Base-by-base conservation (phyloP, 2,797 vertebrate species). In the Tadarida brasiliensis region DNA sequence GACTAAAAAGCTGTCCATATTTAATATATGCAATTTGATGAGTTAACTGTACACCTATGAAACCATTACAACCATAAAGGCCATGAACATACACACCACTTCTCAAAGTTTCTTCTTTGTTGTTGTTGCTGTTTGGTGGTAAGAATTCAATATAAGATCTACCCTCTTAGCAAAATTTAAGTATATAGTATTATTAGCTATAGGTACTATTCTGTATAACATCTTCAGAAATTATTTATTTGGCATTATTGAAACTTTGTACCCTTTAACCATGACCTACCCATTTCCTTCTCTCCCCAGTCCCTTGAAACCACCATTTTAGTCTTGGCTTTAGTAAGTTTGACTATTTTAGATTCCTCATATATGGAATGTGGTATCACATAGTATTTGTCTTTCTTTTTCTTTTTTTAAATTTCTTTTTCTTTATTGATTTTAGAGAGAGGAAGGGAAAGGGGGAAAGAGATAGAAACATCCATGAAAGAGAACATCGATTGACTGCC, bases 271-370 rank as follows among this genome's bases (percentile, higher is more conserved):
- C 17, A 70, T 54, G n/a, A 47, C 30, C 7, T 65, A 73, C 14
- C 47, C 12, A 56, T 44, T 71, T 22, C 11, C 24, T 35, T 73
- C 11, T 67, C 39, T 7, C 22, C 28, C 14, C 11, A 49, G 5
- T 1, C 56, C 28, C 30, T 81, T 73, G 16, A 73, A 93, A 68
- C 17, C 33, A 77, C 19, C 35, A 91, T 81, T 84, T 47, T 73
- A 54, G 17, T 59, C 33, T 87, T 26, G 59, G 47, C 44, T 78
- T 86, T 49, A 49, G 47, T 49, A n/a, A 86, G 47, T 71, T 92
- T 84, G 57, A 92, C 28, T 94, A 4, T 71, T 94, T 92, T 77
- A 67, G 20, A 77, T 88, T 92, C 49, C 16, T 71, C 47, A 71
- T 57, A 54, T 68, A 87, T 74, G 77, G 8, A 59, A 80, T 80